Conservation (phyloP, 2,888 invertebrate genomes). For the Drosophila neutralis region DNA sequence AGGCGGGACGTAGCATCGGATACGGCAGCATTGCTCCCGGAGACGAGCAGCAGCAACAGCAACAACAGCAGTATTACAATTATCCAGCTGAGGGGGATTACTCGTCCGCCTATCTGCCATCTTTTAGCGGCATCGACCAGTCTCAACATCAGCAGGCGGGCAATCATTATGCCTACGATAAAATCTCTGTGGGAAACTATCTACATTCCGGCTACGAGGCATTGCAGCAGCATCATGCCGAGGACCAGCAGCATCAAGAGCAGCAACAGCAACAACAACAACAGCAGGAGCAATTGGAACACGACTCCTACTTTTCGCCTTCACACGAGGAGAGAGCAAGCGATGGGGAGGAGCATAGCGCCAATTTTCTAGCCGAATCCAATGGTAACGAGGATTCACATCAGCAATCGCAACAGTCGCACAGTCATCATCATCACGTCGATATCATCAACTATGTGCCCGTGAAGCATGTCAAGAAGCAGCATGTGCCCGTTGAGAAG, state of each 20-base stretch:
- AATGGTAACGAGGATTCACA: constrained; percentile 44
- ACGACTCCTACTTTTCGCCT: constrained; percentile 45
- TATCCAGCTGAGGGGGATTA: constrained; percentile 68
- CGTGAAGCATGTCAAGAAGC: constrained; percentile 89
- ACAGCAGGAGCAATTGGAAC: constrained; percentile 50
- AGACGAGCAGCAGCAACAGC: constrained; percentile 58
- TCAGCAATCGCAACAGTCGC: constrained; percentile 40
- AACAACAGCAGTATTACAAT: constrained; percentile 70
- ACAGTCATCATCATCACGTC: constrained; percentile 80
- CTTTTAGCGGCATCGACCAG: constrained; percentile 58
- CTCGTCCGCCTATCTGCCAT: constrained; percentile 64
- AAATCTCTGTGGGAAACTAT: constrained; percentile 82
- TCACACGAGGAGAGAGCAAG: constrained; percentile 28
- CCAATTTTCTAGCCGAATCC: constrained; percentile 70
- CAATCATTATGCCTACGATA: constrained; percentile 72
- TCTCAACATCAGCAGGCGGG: constrained; percentile 37
- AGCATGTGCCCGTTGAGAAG: constrained; percentile 89
- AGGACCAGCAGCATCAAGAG: constrained; percentile 54
- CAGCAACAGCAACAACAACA: constrained; percentile 60
- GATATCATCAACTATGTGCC: constrained; percentile 87
- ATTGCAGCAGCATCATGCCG: constrained; percentile 45
- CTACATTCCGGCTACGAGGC: constrained; percentile 72
- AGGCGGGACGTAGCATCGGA: constrained; percentile 26
- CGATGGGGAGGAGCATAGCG: constrained; percentile 64
- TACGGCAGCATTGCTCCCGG: constrained; percentile 26